Conservation (phyloP, 1,140 invertebrate genomes). For the Papilio helenus region DNA sequence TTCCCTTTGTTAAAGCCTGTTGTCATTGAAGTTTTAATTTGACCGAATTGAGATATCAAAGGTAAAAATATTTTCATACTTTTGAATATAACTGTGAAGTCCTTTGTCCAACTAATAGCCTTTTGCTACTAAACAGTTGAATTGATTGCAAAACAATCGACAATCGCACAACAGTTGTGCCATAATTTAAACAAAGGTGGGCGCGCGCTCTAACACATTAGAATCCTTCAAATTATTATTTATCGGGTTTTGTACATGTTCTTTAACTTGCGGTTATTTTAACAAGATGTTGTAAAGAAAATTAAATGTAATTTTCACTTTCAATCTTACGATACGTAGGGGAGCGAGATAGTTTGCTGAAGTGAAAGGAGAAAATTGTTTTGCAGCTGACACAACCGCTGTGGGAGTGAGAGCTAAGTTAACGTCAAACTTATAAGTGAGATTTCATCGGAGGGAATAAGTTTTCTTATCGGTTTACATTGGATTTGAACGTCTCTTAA, state of each 20-base stretch:
- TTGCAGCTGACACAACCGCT: slow-evolving; percentile 34
- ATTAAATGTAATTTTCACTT: slow-evolving; percentile 13
- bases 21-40: slow-evolving; percentile 24
- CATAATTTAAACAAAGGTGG: too few relatives aligned
- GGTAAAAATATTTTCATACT: neutral
- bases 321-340: slow-evolving; percentile 28
- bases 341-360: slow-evolving; percentile 24
- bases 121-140: too few relatives aligned
- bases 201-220: neutral
- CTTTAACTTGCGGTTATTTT: neutral
- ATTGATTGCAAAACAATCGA: too few relatives aligned
- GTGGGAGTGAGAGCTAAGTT: slow-evolving; percentile 20
- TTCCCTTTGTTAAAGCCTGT: slow-evolving; percentile 17
- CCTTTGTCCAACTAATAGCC: too few relatives aligned
- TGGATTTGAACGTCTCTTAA: neutral
- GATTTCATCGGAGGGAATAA: slow-evolving; percentile 3
- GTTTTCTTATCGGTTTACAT: slow-evolving; percentile 1
- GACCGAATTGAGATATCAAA: neutral
- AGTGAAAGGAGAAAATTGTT: slow-evolving; percentile 40
- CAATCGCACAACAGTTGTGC: too few relatives aligned
- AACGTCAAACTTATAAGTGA: slow-evolving; percentile 8
- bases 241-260: neutral
- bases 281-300: neutral
- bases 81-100: neutral
- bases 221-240: neutral